These are phyloP conservation scores for Aegypius monachus DNA, from an alignment of 2,113 vertebrate species.

Conservation along the genomic window DNA sequence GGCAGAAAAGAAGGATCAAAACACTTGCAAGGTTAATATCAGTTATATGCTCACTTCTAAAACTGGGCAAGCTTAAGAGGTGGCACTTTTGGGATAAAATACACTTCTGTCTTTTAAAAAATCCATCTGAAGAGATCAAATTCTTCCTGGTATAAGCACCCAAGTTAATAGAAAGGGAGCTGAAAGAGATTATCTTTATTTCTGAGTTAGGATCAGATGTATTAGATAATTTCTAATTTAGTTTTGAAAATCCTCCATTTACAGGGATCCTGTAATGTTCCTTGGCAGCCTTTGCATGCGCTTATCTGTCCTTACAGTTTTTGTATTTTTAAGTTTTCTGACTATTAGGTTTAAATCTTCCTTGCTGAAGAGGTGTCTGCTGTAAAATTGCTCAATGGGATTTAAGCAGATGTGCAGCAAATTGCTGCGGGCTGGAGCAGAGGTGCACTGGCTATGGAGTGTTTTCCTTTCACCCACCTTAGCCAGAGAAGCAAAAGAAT, in stretches of 20 bases:
- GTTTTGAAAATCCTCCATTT: background rate
- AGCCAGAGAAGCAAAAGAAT: background rate
- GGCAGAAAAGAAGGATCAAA: background rate
- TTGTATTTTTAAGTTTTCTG: accelerated
- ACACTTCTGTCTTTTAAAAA: background rate
- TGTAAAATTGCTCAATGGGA: background rate
- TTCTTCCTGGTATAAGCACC: background rate
- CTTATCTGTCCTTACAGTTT: background rate
- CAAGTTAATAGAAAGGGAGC: background rate
- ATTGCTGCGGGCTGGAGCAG: conserved; percentile 15
- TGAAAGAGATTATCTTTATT: background rate
- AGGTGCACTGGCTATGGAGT: background rate
- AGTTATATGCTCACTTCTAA: accelerated
- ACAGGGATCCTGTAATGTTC: accelerated
- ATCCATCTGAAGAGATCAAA: background rate
- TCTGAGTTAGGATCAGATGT: background rate
- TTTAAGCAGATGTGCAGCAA: background rate
- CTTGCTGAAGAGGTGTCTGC: background rate
- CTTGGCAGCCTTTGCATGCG: background rate
- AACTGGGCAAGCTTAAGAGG: background rate
- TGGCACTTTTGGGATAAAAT: background rate
- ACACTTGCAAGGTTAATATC: background rate
- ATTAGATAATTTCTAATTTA: background rate
- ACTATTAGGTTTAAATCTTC: background rate
- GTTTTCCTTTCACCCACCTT: background rate